These are phyloP conservation scores for Drosophila monieri DNA, from an alignment of 2,888 invertebrate genomes.

Conservation along the genomic window DNA sequence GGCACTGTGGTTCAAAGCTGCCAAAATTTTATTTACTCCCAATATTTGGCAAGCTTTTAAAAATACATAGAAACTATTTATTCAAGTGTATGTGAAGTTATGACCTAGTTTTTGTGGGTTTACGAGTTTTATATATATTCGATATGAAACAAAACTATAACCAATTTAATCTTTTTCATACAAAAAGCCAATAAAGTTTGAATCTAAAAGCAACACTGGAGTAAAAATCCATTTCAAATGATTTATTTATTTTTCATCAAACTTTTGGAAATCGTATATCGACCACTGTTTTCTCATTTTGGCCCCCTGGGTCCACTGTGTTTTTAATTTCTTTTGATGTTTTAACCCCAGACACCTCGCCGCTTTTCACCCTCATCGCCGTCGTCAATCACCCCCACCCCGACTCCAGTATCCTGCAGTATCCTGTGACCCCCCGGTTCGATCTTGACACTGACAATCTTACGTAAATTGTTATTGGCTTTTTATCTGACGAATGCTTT, in stretches of 20 bases:
- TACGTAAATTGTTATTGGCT: conserved; percentile 32
- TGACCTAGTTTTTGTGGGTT: no score
- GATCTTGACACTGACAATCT: conserved; percentile 31
- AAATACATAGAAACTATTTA: background rate
- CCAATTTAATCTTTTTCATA: background rate
- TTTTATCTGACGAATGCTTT: conserved; percentile 34
- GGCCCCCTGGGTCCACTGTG: conserved; percentile 40
- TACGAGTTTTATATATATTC: no score
- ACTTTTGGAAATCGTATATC: background rate
- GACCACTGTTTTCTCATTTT: conserved; percentile 23
- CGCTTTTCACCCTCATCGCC: conserved; percentile 10
- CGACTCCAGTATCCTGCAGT: background rate
- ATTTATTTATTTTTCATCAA: conserved; percentile 1
- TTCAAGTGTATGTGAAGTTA: no score
- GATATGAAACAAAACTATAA: no score
- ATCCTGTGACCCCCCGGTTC: background rate
- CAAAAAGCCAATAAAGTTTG: background rate
- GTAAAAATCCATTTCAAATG: background rate
- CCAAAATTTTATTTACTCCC: background rate
- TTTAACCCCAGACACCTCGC: conserved; percentile 35
- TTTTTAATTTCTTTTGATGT: conserved; percentile 79
- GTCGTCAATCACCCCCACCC: conserved; percentile 13
- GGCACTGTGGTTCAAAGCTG: conserved; percentile 52
- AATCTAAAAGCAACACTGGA: background rate
- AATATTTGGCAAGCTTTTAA: background rate